Percentiles rank a stretch among this genome's conserved stretches.
phyloP scores from a whole-genome alignment of 1,140 invertebrate species.

The Eumeta japonica region DNA sequence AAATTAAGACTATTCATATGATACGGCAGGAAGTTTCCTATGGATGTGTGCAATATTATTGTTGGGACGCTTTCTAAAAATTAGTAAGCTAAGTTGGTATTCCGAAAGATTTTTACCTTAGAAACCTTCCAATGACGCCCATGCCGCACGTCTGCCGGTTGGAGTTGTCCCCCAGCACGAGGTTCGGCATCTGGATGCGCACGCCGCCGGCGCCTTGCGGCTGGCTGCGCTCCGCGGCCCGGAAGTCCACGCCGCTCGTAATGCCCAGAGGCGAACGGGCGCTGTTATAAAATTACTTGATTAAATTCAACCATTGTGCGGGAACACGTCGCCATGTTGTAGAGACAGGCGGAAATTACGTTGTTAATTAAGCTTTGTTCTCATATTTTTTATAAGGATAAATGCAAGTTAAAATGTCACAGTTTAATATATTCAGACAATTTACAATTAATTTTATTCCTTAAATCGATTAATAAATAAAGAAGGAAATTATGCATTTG shows the following conservation, averaged over 20 bases:
- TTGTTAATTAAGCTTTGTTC: too few relatives aligned
- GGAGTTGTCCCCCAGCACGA: constrained; percentile 77
- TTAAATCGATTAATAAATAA: too few relatives aligned
- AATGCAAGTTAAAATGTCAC: too few relatives aligned
- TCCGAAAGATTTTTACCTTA: constrained; percentile 64
- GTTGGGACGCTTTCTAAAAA: not conserved
- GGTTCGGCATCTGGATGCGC: constrained; percentile 72
- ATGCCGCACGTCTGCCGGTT: constrained; percentile 81
- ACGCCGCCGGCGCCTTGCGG: constrained; percentile 57
- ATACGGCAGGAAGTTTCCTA: not conserved
- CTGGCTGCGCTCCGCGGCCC: constrained; percentile 38
- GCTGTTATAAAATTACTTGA: too few relatives aligned
- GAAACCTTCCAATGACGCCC: constrained; percentile 78
- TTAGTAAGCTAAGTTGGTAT: not conserved
- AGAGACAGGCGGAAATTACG: too few relatives aligned
- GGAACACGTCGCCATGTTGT: too few relatives aligned
- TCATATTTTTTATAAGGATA: too few relatives aligned
- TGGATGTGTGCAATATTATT: not conserved
- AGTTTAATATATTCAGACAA: too few relatives aligned
- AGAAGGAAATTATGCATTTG: too few relatives aligned
- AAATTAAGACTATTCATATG: not conserved
- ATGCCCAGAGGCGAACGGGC: constrained; percentile 35
- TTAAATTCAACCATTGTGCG: too few relatives aligned
- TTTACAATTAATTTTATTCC: too few relatives aligned
- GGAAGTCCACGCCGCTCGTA: constrained; percentile 34